Evolutionary conservation across 2,888 invertebrate genomes (phyloP), one percentile per base, ranked within the genome.

Genomic region (Eilema sororculum): DNA sequence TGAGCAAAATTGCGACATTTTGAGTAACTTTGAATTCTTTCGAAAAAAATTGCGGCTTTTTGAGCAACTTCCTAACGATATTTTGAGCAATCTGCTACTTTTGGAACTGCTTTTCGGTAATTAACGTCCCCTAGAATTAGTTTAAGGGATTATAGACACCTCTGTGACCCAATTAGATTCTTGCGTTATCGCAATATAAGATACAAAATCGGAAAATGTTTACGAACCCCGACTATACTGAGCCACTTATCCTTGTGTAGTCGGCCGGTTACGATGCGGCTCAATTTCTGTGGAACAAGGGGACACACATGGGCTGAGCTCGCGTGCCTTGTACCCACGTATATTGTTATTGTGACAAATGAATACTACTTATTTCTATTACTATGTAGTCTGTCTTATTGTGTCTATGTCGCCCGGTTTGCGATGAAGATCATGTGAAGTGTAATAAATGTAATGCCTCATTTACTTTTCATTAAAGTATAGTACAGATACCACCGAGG

Each of bases 171-270:
- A 37, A 30, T 22, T 1, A 6, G 13, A 22, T 13, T 61, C 33
- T 24, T 41, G 33, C 24, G 62, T 20, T 24, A 62, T 13, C 16
- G 20, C 25, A 24, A 22, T 41, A 41, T 62, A 16, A 62, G 24
- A 10, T 65, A 65, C 56, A 56, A 56, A 24, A 59, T 59, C 59
- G 64, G 66, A 69, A 80, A 75, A 58, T 67, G 59, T 73, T 72
- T 87, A 88, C 87, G 79, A 87, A 88, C 88, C 88, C 81, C 80
- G 69, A 85, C 77, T 74, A 82, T 79, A 75, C 75, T 73, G 76
- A 84, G 81, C 87, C 85, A 87, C 41, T 76, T 79, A 74, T 84
- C 83, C 79, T 72, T 84, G 68, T 77, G 69, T 28, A 84, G 76
- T 41, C 72, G 78, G 71, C 76, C 78, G 68, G 73, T 75, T 46